Evolutionary conservation across 2,888 invertebrate genomes (phyloP).

Genomic region (Drosophila lacicola): DNA sequence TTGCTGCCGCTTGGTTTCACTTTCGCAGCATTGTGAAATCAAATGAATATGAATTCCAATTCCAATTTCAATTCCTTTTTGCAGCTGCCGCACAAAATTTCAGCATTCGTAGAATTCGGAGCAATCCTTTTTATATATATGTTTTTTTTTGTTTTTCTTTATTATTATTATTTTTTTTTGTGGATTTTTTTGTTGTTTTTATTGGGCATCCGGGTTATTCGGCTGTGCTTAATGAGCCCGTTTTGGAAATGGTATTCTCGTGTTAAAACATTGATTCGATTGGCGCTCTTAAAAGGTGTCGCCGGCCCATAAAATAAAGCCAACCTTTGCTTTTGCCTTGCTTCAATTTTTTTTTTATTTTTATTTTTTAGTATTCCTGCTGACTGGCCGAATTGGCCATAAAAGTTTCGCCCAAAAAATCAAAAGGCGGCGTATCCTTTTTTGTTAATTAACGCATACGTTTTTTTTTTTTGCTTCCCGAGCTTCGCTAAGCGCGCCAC

Average conservation of each 20-base stretch:
- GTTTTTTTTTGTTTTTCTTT: conserved; percentile 8
- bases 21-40: conserved; percentile 79
- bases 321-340: conserved; percentile 24
- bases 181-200: conserved; percentile 12
- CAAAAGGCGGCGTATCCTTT: conserved; percentile 74
- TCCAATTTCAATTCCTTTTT: conserved; percentile 56
- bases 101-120: conserved; percentile 70
- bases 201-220: conserved; percentile 43
- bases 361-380: conserved; percentile 19
- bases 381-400: conserved; percentile 45
- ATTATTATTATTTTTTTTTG: conserved; percentile 2
- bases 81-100: conserved; percentile 61
- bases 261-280: conserved; percentile 82
- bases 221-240: conserved; percentile 74
- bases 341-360: conserved; percentile 13
- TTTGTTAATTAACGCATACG: conserved; percentile 66
- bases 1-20: conserved; percentile 59
- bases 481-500: conserved; percentile 20
- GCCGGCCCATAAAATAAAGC: conserved; percentile 63
- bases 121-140: conserved; percentile 48
- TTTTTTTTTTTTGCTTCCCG: conserved; percentile 8
- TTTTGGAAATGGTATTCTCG: conserved; percentile 77
- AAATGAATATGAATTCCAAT: conserved; percentile 75
- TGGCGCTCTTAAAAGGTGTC: conserved; percentile 81
- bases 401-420: conserved; percentile 66